Base-by-base conservation (phyloP, 2,797 vertebrate species). In the Acanthiza pusilla region DNA sequence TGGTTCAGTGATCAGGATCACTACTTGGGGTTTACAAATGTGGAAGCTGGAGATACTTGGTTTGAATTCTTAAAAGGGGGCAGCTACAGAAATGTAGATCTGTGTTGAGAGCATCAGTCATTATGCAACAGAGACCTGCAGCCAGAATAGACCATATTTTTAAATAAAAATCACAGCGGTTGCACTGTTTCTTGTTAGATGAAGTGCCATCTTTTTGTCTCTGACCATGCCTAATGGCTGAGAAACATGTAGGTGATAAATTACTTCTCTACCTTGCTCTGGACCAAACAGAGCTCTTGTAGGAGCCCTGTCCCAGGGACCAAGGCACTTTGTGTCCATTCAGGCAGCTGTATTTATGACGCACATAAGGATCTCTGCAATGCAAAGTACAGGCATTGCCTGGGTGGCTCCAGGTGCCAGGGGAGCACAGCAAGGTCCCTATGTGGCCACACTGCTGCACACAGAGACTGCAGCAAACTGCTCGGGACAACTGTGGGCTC, bases 401-500 rank as follows among this genome's bases (percentile, higher is more conserved):
- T 26, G 50, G 32, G 50, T 43, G 66, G 43, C 47, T 85, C 9
- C 58, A 78, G 82, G 55, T 32, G 63, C 61, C 66, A n/a, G 14
- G 0, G 5, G 61, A 47, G 80, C 80, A 50, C 0, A 2, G 45
- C 13, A 65, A 61, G 48, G 7, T 91, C 57, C 17, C 26, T 26
- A 30, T 47, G 16, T 26, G 2, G 25, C 74, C 58, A 48, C 21
- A 4, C 48, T 61, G 48, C 45, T 32, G 66, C 29, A 48, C 29
- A 26, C 17, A 72, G 30, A 4, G 5, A 13, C 20, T 16, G 54
- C 61, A 54, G 27, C 34, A n/a, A 60, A 58, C 34, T 60, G 34
- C 70, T 60, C 0, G 0, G 45, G 32, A 78, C 22, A 43, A 47
- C 0, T 2, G 3, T 3, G 19, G 26, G 20, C 29, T 66, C 79